Evolutionary conservation across 2,888 invertebrate species (phyloP), one percentile per base, ranked within the genome.

Genomic region (Belgica antarctica): DNA sequence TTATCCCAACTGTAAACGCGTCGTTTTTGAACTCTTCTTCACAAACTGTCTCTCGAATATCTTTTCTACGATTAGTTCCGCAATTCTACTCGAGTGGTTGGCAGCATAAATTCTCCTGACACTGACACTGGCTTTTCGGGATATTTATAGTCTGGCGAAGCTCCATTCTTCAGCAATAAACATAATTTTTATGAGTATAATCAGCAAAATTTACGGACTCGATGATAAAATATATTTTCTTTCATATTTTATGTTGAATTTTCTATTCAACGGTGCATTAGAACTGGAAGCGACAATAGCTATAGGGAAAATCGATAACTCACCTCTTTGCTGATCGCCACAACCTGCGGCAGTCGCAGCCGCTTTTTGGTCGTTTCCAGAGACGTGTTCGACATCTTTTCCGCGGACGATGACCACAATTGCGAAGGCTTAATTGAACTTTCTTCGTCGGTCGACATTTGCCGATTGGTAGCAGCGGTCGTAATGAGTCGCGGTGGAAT

Each of bases 271-370:
- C 41, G 41, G 10, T n/a, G 41, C 41, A 15, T n/a, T 15, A 41
- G 3, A 41, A 10, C 41, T 41, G 4, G 12, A 10, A 41, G 12
- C 41, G 41, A 41, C 15, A 41, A n/a, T 41, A n/a, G 41, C 41
- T 41, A 15, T 41, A n/a, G 41, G n/a, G n/a, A n/a, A n/a, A n/a
- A n/a, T n/a, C n/a, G n/a, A n/a, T n/a, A 4, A 41, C 52, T 52
- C 86, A 93, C 92, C 92, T 93, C 92, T 79, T 90, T 89, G 77
- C 87, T 91, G 82, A 92, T 92, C 68, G 92, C 90, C 19, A 27
- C 31, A 78, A 93, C 90, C 82, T 90, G 90, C 19, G 90, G 89
- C 75, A 90, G 81, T 75, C 89, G 85, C 22, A 89, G 82, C 75
- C 88, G 86, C 78, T 87, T 83, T 75, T 82, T 82, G 71, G 81